Conservation (phyloP, 92 coral and sea anemone species). For the Metridium senile region DNA sequence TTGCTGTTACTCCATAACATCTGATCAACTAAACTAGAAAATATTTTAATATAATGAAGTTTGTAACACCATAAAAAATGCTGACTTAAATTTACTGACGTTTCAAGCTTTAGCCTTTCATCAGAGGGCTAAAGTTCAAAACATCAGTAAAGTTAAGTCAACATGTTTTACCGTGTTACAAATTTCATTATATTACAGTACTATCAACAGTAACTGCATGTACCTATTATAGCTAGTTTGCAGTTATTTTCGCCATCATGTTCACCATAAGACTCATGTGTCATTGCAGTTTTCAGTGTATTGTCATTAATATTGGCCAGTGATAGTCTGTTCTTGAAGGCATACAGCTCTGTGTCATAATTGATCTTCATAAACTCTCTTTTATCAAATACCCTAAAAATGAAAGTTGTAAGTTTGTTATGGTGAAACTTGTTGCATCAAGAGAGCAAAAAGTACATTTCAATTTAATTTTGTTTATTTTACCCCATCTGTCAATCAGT, state of each 20-base stretch:
- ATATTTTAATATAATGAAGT: too few species aligned
- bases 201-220: background rate
- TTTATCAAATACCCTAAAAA: constrained; percentile 84
- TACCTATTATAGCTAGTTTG: constrained; percentile 86
- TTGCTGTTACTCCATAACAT: too few species aligned
- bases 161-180: too few species aligned
- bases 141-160: too few species aligned
- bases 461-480: background rate
- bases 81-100: too few species aligned
- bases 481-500: background rate
- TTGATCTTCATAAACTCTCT: constrained; percentile 78
- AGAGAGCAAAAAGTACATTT: background rate
- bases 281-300: constrained; percentile 61
- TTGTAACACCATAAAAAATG: too few species aligned
- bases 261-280: constrained; percentile 61
- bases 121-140: too few species aligned
- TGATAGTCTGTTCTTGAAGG: constrained; percentile 82
- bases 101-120: too few species aligned
- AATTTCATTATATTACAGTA: constrained; percentile 9
- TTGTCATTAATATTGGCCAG: constrained; percentile 60
- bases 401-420: background rate
- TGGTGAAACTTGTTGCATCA: background rate
- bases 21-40: too few species aligned
- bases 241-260: constrained; percentile 54
- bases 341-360: constrained; percentile 84